Evolutionary conservation across 2,797 vertebrate species (phyloP), one percentile per base, ranked within the genome.

Genomic region (Rachycentron canadum): DNA sequence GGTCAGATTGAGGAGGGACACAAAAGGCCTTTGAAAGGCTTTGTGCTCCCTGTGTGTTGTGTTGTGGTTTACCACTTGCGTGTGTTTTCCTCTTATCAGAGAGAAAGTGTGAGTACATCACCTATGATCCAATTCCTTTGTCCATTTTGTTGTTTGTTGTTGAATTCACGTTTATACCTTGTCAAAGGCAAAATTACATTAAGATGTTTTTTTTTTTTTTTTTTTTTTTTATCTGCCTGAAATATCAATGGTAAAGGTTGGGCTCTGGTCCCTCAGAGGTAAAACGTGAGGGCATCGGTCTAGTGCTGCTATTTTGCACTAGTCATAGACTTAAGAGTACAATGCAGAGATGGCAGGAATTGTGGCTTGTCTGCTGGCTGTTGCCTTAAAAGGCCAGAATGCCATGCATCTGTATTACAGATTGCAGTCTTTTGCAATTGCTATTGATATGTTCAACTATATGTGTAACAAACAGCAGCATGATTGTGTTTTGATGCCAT

Each of bases 11-110:
- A 94, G 88, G 84, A 86, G 74, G 76, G 82, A 86, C 86, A 93
- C 90, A 92, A 93, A 93, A 86, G 90, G 86, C 88, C 85, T 92
- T 87, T 88, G 89, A 92, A 89, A 88, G 85, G 76, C 86, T 92
- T 92, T 92, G 89, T 93, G 86, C 76, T 59, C 55, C 17, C 49
- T 82, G 78, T 79, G 86, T 89, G 88, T 86, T 56, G 77, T 75
- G 77, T 84, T 82, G 89, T 62, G 83, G 70, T 87, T 90, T 81
- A 76, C 78, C 60, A 55, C 83, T 74, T 61, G 77, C 45, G 55
- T 59, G 84, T 82, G 84, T 88, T 86, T 72, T 79, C 69, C 28
- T 47, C 86, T 92, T 88, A 90, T 91, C 87, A 38, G 56, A 67
- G 76, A 66, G 72, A 78, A 78, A 89, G 82, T 76, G 82, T 81